Evolutionary conservation across 2,113 vertebrate species (phyloP).

Genomic region (Paratilapia polleni): DNA sequence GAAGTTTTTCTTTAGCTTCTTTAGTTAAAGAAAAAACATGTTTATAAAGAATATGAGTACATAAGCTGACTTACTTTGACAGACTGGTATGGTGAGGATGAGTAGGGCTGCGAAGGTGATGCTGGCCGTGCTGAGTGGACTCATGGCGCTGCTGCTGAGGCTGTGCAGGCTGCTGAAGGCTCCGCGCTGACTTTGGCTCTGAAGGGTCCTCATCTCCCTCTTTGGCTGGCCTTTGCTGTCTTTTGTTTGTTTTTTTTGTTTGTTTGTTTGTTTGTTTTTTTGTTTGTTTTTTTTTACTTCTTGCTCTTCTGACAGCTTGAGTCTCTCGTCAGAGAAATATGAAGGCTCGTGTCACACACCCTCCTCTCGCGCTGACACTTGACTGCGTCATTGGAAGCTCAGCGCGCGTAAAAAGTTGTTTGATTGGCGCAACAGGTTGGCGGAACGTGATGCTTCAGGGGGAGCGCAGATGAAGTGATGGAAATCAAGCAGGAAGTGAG

Average conservation of each 20-base stretch:
- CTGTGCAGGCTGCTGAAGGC: slow-evolving; percentile 47
- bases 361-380: slow-evolving; percentile 36
- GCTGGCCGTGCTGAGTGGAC: slow-evolving; percentile 59
- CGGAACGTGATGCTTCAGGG: background rate
- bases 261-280: too few relatives aligned
- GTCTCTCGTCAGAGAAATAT: slow-evolving; percentile 55
- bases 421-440: slow-evolving; percentile 15
- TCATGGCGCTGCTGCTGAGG: slow-evolving; percentile 54
- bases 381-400: slow-evolving; percentile 66
- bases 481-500: background rate
- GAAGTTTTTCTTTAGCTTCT: background rate
- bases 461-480: background rate
- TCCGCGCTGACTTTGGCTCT: slow-evolving; percentile 61
- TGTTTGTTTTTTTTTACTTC: slow-evolving; percentile 14
- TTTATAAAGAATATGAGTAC: background rate
- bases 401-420: slow-evolving; percentile 11
- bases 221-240: background rate
- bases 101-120: slow-evolving; percentile 72
- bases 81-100: slow-evolving; percentile 68
- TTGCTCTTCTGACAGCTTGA: slow-evolving; percentile 56
- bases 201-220: slow-evolving; percentile 64
- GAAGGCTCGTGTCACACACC: slow-evolving; percentile 66
- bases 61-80: slow-evolving; percentile 69
- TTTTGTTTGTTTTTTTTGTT: too few relatives aligned
- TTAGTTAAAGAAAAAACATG: background rate